phyloP scores from a whole-genome alignment of 2,888 invertebrate genomes.

The Trileptium ribeirensis region DNA sequence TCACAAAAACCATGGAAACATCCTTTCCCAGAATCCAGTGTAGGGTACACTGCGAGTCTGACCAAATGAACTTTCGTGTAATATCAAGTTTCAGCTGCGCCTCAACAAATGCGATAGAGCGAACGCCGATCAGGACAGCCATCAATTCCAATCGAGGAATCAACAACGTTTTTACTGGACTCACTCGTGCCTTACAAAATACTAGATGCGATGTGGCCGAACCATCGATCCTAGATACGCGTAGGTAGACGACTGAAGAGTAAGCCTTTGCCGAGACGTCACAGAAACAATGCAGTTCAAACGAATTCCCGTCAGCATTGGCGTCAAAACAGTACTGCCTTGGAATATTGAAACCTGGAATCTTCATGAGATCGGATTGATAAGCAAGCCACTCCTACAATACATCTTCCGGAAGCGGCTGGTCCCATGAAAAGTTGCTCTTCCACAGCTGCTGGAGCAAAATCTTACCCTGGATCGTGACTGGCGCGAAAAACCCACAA shows the following conservation, averaged over 20 bases:
- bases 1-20: background rate
- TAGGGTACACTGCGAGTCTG: constrained; percentile 34
- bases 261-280: constrained; percentile 39
- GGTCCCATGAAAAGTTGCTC: constrained; percentile 38
- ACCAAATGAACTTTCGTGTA: constrained; percentile 26
- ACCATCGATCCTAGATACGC: background rate
- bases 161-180: constrained; percentile 34
- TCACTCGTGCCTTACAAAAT: constrained; percentile 33
- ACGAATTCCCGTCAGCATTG: background rate
- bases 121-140: constrained; percentile 28
- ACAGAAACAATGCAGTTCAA: constrained; percentile 30
- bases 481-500: constrained; percentile 31
- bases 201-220: constrained; percentile 21
- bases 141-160: constrained; percentile 29
- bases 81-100: constrained; percentile 34
- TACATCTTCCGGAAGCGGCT: constrained; percentile 23
- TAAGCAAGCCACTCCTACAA: background rate
- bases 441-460: constrained; percentile 41
- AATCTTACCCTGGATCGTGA: constrained; percentile 33
- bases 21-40: constrained; percentile 33
- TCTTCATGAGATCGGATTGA: background rate
- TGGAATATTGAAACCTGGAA: background rate
- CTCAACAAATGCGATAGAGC: constrained; percentile 26
- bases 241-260: constrained; percentile 34
- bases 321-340: background rate